Percentiles rank a stretch among this genome's conserved stretches.
Conservation (phyloP, 2,888 invertebrate genomes). For the Hirtodrosophila cameraria region DNA sequence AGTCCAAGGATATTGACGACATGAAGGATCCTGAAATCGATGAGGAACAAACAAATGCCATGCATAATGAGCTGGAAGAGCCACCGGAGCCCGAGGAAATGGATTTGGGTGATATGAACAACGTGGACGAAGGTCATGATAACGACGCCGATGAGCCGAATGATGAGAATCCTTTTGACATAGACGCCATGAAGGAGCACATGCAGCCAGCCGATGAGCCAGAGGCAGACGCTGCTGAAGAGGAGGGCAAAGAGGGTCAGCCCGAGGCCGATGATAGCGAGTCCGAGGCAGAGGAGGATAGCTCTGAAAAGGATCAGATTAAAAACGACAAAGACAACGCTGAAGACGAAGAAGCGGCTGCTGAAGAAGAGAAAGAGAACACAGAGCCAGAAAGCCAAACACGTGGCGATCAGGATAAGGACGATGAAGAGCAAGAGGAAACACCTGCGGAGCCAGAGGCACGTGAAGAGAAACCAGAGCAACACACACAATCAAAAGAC, state of each 20-base stretch:
- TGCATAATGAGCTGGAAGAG: conserved; percentile 91
- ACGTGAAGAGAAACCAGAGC: conserved; percentile 83
- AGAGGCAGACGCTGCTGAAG: conserved; percentile 83
- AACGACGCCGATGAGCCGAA: conserved; percentile 85
- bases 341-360: conserved; percentile 83
- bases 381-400: conserved; percentile 85
- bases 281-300: conserved; percentile 83
- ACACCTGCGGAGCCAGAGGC: conserved; percentile 86
- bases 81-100: conserved; percentile 93
- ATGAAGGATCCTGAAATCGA: conserved; percentile 92
- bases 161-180: conserved; percentile 93
- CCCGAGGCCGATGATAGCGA: conserved; percentile 85
- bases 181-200: conserved; percentile 90
- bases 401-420: conserved; percentile 77
- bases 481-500: conserved; percentile 82
- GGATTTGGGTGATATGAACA: conserved; percentile 94
- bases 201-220: conserved; percentile 82
- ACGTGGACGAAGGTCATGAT: conserved; percentile 89
- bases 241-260: conserved; percentile 85
- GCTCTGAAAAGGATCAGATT: conserved; percentile 44
- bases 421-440: conserved; percentile 84
- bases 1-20: conserved; percentile 90
- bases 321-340: conserved; percentile 81
- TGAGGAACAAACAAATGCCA: conserved; percentile 92
- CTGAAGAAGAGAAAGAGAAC: conserved; percentile 85